A percentile compares a stretch with the other conserved stretches of the same genome.
Conservation (phyloP, 2,888 invertebrate species). For the Hetaerina titia region DNA sequence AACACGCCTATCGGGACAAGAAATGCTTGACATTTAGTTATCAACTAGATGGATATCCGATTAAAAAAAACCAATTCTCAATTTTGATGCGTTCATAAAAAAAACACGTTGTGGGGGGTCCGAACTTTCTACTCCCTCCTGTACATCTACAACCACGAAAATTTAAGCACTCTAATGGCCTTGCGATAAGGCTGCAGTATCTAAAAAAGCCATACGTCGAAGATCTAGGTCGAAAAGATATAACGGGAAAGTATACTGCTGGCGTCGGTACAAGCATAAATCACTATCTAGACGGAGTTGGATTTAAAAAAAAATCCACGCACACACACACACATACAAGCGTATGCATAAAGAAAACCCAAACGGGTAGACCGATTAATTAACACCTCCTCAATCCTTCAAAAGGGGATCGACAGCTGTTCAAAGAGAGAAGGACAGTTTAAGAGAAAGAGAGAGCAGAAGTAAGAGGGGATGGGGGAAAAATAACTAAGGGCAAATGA, state of each 20-base stretch:
- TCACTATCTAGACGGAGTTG: not conserved
- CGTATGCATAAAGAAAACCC: not conserved
- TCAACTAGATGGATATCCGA: not conserved
- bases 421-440: not conserved
- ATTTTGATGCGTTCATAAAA: too few species aligned
- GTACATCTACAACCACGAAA: not conserved
- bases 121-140: not conserved
- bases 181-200: not conserved
- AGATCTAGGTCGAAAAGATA: constrained; percentile 11
- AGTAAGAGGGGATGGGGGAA: not conserved
- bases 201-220: not conserved
- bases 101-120: not conserved
- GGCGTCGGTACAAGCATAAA: not conserved
- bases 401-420: not conserved
- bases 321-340: not conserved
- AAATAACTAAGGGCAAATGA: not conserved
- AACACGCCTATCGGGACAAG: not conserved
- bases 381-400: not conserved
- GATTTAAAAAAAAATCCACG: not conserved
- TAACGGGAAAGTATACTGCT: not conserved
- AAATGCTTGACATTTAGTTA: not conserved
- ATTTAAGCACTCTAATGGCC: not conserved
- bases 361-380: not conserved
- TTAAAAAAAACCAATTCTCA: not conserved
- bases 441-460: not conserved